Percentiles rank a stretch among this genome's conserved stretches.
Evolutionary conservation across 2,113 vertebrate genomes (phyloP).

Genomic region (Hiodon alosoides): DNA sequence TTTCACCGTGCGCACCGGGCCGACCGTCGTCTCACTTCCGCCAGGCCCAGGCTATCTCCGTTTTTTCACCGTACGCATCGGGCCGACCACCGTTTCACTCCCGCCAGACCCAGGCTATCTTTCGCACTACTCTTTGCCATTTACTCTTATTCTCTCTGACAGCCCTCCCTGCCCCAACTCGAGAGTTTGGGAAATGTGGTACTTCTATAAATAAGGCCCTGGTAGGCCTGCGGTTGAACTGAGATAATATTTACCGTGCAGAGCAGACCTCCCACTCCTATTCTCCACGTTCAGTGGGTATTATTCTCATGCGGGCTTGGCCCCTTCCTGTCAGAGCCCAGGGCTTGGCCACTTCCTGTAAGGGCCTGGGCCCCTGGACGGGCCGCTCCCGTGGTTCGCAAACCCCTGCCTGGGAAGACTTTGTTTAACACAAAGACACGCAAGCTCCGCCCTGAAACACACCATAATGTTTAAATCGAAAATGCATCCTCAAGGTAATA

Average conservation of each 20-base stretch:
- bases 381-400: not conserved
- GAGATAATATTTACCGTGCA: slow-evolving; percentile 67
- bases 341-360: slow-evolving; percentile 63
- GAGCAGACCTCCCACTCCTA: slow-evolving; percentile 47
- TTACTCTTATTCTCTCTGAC: slow-evolving; percentile 10
- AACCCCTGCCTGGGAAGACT: slow-evolving; percentile 8
- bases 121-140: not conserved
- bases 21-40: not conserved
- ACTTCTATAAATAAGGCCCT: slow-evolving; percentile 39
- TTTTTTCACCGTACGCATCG: not conserved
- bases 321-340: slow-evolving; percentile 36
- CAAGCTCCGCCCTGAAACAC: not conserved
- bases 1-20: slow-evolving; percentile 3
- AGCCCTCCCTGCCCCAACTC: slow-evolving; percentile 11
- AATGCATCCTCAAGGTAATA: not conserved
- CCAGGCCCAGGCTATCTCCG: not conserved
- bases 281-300: slow-evolving; percentile 59
- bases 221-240: slow-evolving; percentile 54
- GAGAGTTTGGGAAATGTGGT: slow-evolving; percentile 33
- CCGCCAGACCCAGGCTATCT: not conserved
- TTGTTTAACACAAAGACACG: slow-evolving; percentile 4
- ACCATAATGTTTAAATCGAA: not conserved
- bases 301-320: slow-evolving; percentile 52
- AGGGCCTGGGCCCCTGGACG: slow-evolving; percentile 32
- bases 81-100: too few relatives aligned